Evolutionary conservation across 2,888 invertebrate genomes (phyloP).

Genomic region (Epinotia bilunana): DNA sequence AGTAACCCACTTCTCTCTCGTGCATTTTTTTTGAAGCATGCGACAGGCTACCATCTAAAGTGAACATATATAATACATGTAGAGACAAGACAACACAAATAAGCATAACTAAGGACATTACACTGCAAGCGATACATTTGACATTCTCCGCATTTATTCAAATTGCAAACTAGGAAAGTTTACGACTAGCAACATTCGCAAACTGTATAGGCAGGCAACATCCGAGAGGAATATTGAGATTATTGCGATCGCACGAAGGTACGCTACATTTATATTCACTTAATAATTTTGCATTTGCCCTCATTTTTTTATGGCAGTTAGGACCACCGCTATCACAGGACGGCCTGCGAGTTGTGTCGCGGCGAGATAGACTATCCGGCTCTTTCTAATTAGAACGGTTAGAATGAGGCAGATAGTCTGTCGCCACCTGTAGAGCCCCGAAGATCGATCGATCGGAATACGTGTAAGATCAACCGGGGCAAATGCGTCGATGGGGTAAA

Average conservation of each 20-base stretch:
- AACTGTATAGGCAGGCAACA: conserved; percentile 4
- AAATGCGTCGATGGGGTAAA: too few species aligned
- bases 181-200: conserved; percentile 47
- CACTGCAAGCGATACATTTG: not conserved
- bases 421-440: too few species aligned
- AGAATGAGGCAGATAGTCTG: too few species aligned
- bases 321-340: too few species aligned
- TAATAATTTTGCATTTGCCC: not conserved
- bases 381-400: too few species aligned
- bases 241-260: conserved; percentile 3
- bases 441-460: too few species aligned
- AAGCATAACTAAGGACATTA: conserved; percentile 1
- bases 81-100: not conserved
- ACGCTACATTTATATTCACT: conserved; percentile 11
- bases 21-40: not conserved
- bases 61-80: not conserved
- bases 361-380: too few species aligned
- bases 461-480: too few species aligned
- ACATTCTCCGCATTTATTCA: conserved; percentile 4
- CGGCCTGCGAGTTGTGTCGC: too few species aligned
- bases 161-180: conserved; percentile 32
- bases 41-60: not conserved
- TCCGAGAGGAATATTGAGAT: not conserved
- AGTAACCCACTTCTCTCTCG: not conserved
- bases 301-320: too few species aligned